Conservation (phyloP, 1,140 invertebrate genomes). For the Planococcus citri region DNA sequence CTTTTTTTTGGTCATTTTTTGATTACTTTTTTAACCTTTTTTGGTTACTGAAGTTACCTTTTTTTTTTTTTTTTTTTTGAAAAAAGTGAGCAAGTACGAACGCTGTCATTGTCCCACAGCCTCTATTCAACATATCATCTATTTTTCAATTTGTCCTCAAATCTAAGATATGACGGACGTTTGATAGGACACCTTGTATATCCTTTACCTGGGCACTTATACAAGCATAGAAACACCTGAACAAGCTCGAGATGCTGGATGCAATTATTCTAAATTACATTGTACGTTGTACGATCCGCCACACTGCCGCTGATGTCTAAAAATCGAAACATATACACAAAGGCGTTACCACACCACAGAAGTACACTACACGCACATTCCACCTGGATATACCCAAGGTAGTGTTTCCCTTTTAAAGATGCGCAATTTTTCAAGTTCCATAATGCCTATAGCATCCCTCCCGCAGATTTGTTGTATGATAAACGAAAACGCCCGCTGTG, state of each 20-base stretch:
- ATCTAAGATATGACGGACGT: too few relatives aligned
- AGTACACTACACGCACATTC: not conserved
- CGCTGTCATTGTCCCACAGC: too few relatives aligned
- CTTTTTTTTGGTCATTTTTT: too few relatives aligned
- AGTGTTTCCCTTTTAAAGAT: not conserved
- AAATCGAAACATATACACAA: not conserved
- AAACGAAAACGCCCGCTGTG: conserved; percentile 1
- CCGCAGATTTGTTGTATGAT: conserved; percentile 2
- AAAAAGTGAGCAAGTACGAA: too few relatives aligned
- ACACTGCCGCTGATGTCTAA: not conserved
- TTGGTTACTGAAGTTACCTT: too few relatives aligned
- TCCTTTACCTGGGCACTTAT: too few relatives aligned
- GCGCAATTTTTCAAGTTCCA: not conserved
- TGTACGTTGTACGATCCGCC: not conserved
- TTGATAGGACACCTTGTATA: too few relatives aligned
- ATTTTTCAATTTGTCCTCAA: too few relatives aligned
- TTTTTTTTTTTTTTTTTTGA: too few relatives aligned
- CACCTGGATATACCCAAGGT: not conserved
- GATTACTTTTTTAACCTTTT: too few relatives aligned
- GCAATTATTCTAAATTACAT: not conserved
- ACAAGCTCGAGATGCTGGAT: not conserved
- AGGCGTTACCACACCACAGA: not conserved
- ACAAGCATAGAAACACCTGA: not conserved
- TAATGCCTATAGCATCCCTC: not conserved
- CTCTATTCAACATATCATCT: too few relatives aligned